Base-by-base conservation (phyloP, 2,797 vertebrate species). In the Acanthurus leucopareius region DNA sequence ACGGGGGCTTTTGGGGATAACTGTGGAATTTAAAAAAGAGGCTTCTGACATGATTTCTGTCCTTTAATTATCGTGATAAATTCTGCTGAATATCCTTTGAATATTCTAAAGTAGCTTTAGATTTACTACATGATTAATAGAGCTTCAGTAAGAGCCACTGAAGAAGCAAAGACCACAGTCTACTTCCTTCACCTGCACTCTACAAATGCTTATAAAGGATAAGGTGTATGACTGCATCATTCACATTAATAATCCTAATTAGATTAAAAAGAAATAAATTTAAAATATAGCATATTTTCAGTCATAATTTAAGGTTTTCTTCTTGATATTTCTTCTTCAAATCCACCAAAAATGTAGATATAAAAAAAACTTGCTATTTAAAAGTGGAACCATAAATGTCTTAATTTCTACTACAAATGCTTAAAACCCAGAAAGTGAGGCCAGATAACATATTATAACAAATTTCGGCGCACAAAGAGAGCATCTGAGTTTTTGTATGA, bases 371-470 rank as follows among this genome's bases (percentile, higher is more conserved):
- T 3, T 40, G 38, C 6, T 7, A 40, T 35, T 57, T 32, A n/a
- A 13, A 54, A 42, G 58, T 47, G 5, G 22, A 3, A 56, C 4
- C 7, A 45, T 19, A 48, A 70, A 20, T 3, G 40, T 1, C 20
- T 25, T 19, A 0, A 13, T 48, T 47, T 48, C 62, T 25, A 9
- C n/a, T 3, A 28, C 16, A 72, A 69, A 63, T 32, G 28, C 28
- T 22, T 17, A 51, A 38, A 59, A 9, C 10, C 16, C 25, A 49
- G 15, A 75, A 38, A 49, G 54, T 75, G 67, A 57, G 44, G 32
- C 3, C 61, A 28, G 52, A 77, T 63, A 72, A 42, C 35, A 0
- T 40, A 32, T 61, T 7, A 38, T 62, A 56, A 63, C 76, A 56
- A 62, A 17, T 17, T 17, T 0, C 35, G 61, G 20, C 0, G 8